Conservation (phyloP, 2,888 invertebrate genomes). For the Eupithecia insigniata region DNA sequence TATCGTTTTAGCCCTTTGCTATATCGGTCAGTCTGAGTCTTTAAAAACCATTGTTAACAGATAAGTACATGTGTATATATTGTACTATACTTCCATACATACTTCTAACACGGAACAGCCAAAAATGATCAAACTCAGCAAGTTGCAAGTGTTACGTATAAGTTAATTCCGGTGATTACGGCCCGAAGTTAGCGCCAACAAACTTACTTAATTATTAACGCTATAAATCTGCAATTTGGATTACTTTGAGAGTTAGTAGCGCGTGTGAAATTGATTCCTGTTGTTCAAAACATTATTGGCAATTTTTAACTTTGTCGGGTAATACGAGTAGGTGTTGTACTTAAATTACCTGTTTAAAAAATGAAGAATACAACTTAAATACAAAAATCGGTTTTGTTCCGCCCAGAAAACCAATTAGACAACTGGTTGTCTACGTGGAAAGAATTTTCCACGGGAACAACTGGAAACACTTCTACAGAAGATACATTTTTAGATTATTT, state of each 20-base stretch:
- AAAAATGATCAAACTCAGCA: slow-evolving; percentile 31
- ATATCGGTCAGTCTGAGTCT: neutral
- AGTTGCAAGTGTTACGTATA: slow-evolving; percentile 31
- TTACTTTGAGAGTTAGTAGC: slow-evolving; percentile 41
- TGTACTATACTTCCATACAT: neutral
- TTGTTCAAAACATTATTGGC: slow-evolving; percentile 8
- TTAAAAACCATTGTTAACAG: neutral
- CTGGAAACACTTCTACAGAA: too few relatives aligned
- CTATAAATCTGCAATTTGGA: slow-evolving; percentile 48
- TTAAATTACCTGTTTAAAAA: neutral
- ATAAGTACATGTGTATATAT: neutral
- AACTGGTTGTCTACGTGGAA: too few relatives aligned
- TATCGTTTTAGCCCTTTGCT: too few relatives aligned
- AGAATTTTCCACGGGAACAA: too few relatives aligned
- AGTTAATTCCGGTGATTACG: slow-evolving; percentile 44
- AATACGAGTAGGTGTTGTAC: neutral
- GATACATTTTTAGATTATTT: too few relatives aligned
- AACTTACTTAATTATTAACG: slow-evolving; percentile 48
- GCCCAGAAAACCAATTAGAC: too few relatives aligned
- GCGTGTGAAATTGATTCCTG: slow-evolving; percentile 39
- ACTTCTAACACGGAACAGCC: slow-evolving; percentile 5
- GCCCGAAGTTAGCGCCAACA: slow-evolving; percentile 42
- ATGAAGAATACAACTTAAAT: too few relatives aligned
- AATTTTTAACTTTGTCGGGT: slow-evolving; percentile 2
- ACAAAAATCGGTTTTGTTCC: too few relatives aligned